Conservation (phyloP, 2,888 invertebrate genomes). For the Idaea straminata region DNA sequence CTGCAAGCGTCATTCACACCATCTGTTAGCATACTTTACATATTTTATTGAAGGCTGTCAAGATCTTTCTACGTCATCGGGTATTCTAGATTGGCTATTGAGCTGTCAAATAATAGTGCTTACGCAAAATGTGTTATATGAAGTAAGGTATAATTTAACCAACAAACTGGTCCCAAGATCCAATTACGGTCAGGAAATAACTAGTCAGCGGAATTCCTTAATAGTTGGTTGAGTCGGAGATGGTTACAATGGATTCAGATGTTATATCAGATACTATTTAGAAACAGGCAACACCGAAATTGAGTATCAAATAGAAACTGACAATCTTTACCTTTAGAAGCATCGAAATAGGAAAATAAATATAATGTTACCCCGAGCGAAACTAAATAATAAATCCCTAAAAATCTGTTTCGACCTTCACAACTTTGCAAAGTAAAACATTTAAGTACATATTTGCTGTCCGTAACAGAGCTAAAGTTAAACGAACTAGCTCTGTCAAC, state of each 20-base stretch:
- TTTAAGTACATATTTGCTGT: neutral
- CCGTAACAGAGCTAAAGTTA: neutral
- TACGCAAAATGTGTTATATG: too few relatives aligned
- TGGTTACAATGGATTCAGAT: too few relatives aligned
- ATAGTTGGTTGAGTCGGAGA: too few relatives aligned
- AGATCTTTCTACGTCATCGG: neutral
- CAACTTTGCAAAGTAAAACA: neutral
- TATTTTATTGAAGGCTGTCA: neutral
- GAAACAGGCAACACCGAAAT: neutral
- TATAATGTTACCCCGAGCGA: neutral
- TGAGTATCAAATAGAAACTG: neutral
- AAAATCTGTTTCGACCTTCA: neutral
- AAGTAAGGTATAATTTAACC: too few relatives aligned
- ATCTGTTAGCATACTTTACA: slow-evolving; percentile 16
- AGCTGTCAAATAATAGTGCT: neutral
- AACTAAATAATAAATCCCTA: neutral
- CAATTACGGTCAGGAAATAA: too few relatives aligned
- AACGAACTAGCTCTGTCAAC: neutral
- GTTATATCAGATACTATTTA: neutral
- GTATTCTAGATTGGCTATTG: neutral
- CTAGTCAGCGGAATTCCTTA: too few relatives aligned
- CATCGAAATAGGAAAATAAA: neutral
- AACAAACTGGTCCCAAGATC: too few relatives aligned
- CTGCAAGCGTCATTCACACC: slow-evolving; percentile 33
- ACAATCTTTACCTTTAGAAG: neutral